phyloP scores from a whole-genome alignment of 2,888 invertebrate species.

The Torymus aiolomorphi region DNA sequence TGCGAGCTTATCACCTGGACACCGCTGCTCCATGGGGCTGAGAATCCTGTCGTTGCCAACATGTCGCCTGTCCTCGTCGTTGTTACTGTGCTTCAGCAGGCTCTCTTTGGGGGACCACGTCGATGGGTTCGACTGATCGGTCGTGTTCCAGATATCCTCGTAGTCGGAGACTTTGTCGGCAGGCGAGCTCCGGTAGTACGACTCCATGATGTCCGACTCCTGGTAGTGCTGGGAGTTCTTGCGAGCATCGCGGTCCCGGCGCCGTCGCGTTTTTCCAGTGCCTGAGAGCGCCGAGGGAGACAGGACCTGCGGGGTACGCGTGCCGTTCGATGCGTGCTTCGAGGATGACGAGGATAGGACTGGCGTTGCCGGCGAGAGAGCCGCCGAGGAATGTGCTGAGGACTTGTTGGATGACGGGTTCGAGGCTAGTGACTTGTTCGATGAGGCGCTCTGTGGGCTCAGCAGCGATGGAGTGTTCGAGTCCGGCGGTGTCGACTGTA shows the following conservation, averaged over 20 bases:
- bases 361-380: conserved; percentile 66
- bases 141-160: conserved; percentile 90
- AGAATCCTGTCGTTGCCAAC: conserved; percentile 60
- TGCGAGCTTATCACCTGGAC: conserved; percentile 54
- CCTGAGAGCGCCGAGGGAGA: conserved; percentile 72
- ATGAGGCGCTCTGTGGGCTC: conserved; percentile 71
- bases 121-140: conserved; percentile 72
- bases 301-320: conserved; percentile 67
- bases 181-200: conserved; percentile 90
- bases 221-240: conserved; percentile 77
- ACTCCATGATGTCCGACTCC: conserved; percentile 90
- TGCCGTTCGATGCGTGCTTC: conserved; percentile 66
- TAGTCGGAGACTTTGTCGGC: conserved; percentile 96
- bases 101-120: conserved; percentile 70
- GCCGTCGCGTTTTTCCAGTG: conserved; percentile 64
- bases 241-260: conserved; percentile 72
- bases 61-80: not conserved
- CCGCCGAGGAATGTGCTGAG: conserved; percentile 49
- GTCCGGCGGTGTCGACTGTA: conserved; percentile 72
- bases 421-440: conserved; percentile 70
- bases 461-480: conserved; percentile 68
- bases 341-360: conserved; percentile 68
- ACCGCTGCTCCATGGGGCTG: conserved; percentile 58
- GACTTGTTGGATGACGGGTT: conserved; percentile 65
- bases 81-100: not conserved